Evolutionary conservation across 2,888 invertebrate genomes (phyloP).

Genomic region (Leptinotarsa rubiginosa): DNA sequence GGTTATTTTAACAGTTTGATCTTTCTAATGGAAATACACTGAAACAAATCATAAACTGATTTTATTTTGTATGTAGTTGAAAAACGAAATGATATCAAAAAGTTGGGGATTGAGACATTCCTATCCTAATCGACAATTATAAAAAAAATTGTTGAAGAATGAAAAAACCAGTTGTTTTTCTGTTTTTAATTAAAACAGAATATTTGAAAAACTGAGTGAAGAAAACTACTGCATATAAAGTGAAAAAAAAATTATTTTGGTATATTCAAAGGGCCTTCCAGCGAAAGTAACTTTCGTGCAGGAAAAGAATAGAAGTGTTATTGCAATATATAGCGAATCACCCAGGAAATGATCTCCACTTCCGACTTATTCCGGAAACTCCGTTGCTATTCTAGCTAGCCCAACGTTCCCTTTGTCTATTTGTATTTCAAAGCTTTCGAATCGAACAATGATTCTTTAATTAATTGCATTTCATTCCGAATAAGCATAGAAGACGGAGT

Average conservation of each 20-base stretch:
- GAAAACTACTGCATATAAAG: too few species aligned
- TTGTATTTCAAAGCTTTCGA: constrained; percentile 2
- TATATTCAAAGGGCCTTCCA: neutral
- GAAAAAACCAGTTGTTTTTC: too few species aligned
- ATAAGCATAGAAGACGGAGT: neutral
- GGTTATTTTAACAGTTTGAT: too few species aligned
- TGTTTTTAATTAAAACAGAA: too few species aligned
- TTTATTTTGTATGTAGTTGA: too few species aligned
- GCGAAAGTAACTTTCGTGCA: neutral
- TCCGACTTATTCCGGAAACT: constrained; percentile 37
- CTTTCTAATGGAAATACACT: too few species aligned
- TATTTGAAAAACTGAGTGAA: too few species aligned
- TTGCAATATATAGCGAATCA: constrained; percentile 33
- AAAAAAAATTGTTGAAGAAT: too few species aligned
- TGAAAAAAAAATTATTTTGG: neutral
- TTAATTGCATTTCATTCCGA: constrained; percentile 27
- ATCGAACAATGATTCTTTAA: constrained; percentile 28
- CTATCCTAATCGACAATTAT: too few species aligned
- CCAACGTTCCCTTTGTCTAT: constrained; percentile 33
- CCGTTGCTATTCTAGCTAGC: constrained; percentile 30
- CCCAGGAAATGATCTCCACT: constrained; percentile 41
- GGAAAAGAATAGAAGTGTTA: constrained; percentile 10
- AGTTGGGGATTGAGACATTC: too few species aligned
- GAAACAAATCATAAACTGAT: too few species aligned
- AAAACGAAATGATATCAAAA: too few species aligned